Conservation (phyloP, 2,797 vertebrate genomes). For the Sandelia bainsii region DNA sequence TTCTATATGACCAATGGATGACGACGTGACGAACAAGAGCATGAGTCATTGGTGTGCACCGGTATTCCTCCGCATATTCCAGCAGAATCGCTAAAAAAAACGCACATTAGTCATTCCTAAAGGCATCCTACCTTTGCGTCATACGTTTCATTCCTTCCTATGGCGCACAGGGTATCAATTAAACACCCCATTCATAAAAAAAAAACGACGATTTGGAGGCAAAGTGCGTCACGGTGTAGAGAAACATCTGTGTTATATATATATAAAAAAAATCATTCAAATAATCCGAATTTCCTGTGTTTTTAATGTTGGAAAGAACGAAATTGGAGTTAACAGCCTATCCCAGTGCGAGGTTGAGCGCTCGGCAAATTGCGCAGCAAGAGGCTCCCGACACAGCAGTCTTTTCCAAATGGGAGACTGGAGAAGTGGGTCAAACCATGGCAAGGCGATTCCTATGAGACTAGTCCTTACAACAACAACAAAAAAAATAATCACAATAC, state of each 20-base stretch:
- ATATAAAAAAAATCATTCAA: neutral
- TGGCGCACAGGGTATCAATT: conserved; percentile 53
- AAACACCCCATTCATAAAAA: conserved; percentile 66
- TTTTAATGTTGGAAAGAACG: neutral
- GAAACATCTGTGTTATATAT: conserved; percentile 17
- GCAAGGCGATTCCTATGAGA: conserved; percentile 64
- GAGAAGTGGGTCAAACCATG: conserved; percentile 82
- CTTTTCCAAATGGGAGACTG: conserved; percentile 51
- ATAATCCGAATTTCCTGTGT: neutral
- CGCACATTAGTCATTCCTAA: conserved; percentile 46
- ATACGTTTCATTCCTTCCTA: conserved; percentile 35
- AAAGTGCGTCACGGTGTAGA: conserved; percentile 69
- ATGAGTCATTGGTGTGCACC: conserved; percentile 69
- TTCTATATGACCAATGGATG: conserved; percentile 61
- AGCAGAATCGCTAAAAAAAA: conserved; percentile 36
- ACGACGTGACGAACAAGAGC: conserved; percentile 62
- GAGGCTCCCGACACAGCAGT: conserved; percentile 64
- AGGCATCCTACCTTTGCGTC: conserved; percentile 42
- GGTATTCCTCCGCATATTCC: conserved; percentile 68
- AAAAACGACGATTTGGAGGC: conserved; percentile 50
- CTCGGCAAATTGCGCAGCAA: conserved; percentile 62
- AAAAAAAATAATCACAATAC: conserved; percentile 16
- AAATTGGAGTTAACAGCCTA: neutral
- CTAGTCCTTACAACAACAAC: neutral
- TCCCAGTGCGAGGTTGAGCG: conserved; percentile 22